Base-by-base conservation (phyloP, 92 coral and sea anemone species). In the Micromussa lordhowensis region DNA sequence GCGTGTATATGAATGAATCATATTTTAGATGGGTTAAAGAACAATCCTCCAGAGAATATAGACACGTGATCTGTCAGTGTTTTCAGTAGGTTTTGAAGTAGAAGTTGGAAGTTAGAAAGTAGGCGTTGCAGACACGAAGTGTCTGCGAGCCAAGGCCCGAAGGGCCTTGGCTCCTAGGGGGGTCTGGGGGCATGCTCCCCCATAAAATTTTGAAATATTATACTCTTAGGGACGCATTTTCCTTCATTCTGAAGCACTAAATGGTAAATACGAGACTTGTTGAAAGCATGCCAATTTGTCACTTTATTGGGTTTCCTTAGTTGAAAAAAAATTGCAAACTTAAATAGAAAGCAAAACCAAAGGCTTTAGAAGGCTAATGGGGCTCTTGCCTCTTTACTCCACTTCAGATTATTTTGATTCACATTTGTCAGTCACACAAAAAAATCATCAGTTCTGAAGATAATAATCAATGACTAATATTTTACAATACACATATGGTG, bases 381-480 rank as follows among this genome's bases (percentile, higher is more conserved):
- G 88, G 88, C 88, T 85, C 88, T 85, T 85, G 88, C 88, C 88
- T 85, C 88, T 71, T 71, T 71, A 71, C 77, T 71, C 77, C 88
- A 85, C 88, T 85, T 85, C 88, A 85, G 88, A 85, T 72, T 64
- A 85, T 85, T 85, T 85, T 68, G 88, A 85, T 48, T 85, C 88
- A 85, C 88, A 85, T 71, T 85, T 85, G 88, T 85, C 88, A 85
- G 88, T 85, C 88, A 64, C 88, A 85, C 88, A 85, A 85, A 85
- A 85, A 85, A 85, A 85, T 85, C 88, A 85, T 85, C 88, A 85
- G 88, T 85, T 85, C 88, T 85, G 88, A 85, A 85, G 88, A 85
- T 85, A 85, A 85, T 85, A 76, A 85, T 85, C 55, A 85, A 85
- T 85, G 88, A 85, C 88, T 85, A 66, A 82, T 82, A 82, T 36